Conservation (phyloP, 2,888 invertebrate species). For the Agapetus fuscipes region DNA sequence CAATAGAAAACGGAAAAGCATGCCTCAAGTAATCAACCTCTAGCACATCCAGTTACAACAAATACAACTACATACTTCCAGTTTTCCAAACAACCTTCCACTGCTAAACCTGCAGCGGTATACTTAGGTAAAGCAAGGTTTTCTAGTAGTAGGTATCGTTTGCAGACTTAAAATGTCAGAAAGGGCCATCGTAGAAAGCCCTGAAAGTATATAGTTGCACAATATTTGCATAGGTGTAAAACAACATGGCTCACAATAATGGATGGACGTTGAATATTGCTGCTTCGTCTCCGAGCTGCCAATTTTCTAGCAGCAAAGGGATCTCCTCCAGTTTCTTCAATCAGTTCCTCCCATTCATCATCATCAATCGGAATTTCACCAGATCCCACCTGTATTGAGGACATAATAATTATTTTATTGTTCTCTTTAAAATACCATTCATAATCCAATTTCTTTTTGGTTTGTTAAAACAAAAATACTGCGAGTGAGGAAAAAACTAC, state of each 20-base stretch:
- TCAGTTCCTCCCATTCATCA: constrained; percentile 72
- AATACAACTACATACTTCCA: too few relatives aligned
- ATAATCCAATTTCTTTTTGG: neutral
- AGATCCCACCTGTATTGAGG: constrained; percentile 70
- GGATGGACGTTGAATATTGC: constrained; percentile 26
- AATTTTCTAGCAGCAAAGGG: constrained; percentile 40
- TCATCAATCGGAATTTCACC: constrained; percentile 75
- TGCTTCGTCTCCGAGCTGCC: constrained; percentile 38
- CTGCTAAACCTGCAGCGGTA: too few relatives aligned
- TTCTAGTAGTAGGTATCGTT: neutral
- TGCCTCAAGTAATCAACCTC: too few relatives aligned
- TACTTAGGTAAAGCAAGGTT: neutral
- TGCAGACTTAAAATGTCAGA: too few relatives aligned
- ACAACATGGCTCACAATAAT: constrained; percentile 14
- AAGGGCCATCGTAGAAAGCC: too few relatives aligned
- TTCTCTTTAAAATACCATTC: too few relatives aligned
- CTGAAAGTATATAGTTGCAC: too few relatives aligned
- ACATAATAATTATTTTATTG: too few relatives aligned
- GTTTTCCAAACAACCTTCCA: too few relatives aligned
- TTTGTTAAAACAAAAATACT: neutral
- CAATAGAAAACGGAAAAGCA: too few relatives aligned
- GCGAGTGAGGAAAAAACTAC: neutral
- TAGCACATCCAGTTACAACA: too few relatives aligned
- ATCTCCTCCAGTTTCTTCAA: constrained; percentile 49
- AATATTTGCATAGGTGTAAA: too few relatives aligned